Evolutionary conservation across 1,140 invertebrate genomes (phyloP).

Genomic region (Achatina immaculata): DNA sequence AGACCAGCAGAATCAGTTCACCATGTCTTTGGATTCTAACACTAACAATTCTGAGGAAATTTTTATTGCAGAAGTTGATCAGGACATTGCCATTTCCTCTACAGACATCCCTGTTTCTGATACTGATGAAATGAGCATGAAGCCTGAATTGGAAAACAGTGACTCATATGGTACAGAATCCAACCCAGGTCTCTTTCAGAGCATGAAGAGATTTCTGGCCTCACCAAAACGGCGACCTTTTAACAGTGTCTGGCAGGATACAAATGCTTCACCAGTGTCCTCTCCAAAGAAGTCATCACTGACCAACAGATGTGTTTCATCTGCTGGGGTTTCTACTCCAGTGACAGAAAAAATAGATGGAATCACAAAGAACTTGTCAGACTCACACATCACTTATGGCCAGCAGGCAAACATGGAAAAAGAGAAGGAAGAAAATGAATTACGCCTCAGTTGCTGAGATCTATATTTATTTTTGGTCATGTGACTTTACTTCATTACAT

Average conservation of each 20-base stretch:
- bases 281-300: constrained; percentile 36
- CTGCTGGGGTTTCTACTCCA: neutral
- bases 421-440: constrained; percentile 15
- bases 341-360: neutral
- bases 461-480: neutral
- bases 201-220: constrained; percentile 55
- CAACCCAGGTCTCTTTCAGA: constrained; percentile 54
- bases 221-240: constrained; percentile 50
- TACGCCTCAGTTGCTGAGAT: neutral
- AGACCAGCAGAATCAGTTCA: constrained; percentile 54
- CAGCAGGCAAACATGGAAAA: constrained; percentile 28
- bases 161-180: constrained; percentile 34
- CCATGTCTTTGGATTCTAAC: constrained; percentile 58
- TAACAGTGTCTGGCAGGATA: constrained; percentile 24
- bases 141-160: constrained; percentile 6
- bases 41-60: constrained; percentile 19
- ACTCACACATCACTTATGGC: constrained; percentile 30
- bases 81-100: neutral
- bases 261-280: neutral
- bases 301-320: neutral
- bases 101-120: neutral
- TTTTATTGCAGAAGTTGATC: neutral
- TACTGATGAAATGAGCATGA: neutral
- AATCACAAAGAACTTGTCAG: constrained; percentile 13
- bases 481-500: too few species aligned